A percentile compares a stretch with the other conserved stretches of the same genome.
Conservation (phyloP, 2,797 vertebrate genomes). For the Siniperca undulata region DNA sequence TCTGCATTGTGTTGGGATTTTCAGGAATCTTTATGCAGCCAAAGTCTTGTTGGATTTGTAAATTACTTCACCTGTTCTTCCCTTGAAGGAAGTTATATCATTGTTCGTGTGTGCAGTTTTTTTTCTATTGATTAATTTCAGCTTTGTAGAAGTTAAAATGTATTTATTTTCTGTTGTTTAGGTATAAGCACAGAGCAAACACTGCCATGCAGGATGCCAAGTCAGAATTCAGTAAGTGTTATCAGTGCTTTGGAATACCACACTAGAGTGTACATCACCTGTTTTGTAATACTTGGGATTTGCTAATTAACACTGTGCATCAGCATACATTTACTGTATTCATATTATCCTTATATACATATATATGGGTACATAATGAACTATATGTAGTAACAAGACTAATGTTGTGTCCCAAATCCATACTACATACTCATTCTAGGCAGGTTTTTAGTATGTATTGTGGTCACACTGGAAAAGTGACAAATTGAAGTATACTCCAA, state of each 20-base stretch:
- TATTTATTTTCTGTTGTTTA: slow-evolving; percentile 58
- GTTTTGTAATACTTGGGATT: neutral
- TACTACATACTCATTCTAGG: neutral
- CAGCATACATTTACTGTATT: slow-evolving; percentile 30
- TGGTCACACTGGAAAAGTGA: neutral
- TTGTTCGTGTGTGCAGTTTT: slow-evolving; percentile 15
- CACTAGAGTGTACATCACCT: neutral
- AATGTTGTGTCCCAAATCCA: neutral
- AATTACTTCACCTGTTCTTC: slow-evolving; percentile 23
- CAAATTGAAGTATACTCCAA: neutral
- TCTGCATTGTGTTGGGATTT: slow-evolving; percentile 11
- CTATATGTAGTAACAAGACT: neutral
- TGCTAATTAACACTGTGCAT: slow-evolving; percentile 18
- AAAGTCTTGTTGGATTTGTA: slow-evolving; percentile 26
- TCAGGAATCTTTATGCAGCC: slow-evolving; percentile 12
- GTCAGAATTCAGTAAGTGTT: slow-evolving; percentile 85
- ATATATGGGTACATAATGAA: neutral
- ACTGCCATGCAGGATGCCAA: slow-evolving; percentile 82
- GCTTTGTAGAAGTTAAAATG: slow-evolving; percentile 10
- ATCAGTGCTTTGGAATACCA: neutral
- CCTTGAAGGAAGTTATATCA: neutral
- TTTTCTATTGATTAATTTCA: slow-evolving; percentile 22
- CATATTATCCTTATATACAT: neutral
- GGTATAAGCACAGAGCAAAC: slow-evolving; percentile 82
- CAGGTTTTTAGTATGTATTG: neutral